Conservation (phyloP, 2,113 vertebrate species). For the Vombatus ursinus region DNA sequence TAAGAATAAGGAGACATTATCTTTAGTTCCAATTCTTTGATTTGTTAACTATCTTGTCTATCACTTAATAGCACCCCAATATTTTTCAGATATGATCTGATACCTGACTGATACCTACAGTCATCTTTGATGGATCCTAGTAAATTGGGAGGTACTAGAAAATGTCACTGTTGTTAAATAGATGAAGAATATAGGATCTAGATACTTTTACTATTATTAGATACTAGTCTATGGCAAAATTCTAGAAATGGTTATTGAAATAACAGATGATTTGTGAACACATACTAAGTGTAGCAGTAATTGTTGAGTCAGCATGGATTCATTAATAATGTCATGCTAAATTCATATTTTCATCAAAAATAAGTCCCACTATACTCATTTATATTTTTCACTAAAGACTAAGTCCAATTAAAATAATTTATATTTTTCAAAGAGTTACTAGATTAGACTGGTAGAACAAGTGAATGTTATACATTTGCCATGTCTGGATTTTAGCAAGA, state of each 20-base stretch:
- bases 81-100: too few species aligned
- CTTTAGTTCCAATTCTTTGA: too few species aligned
- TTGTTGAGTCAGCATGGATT: neutral
- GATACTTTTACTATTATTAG: neutral
- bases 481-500: neutral
- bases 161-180: neutral
- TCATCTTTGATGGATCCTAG: too few species aligned
- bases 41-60: too few species aligned
- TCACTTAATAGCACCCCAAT: too few species aligned
- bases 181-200: neutral
- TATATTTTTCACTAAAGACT: neutral
- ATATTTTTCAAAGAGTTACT: neutral
- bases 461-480: neutral
- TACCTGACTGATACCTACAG: too few species aligned
- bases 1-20: too few species aligned
- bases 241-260: neutral
- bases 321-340: neutral
- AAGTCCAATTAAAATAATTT: neutral
- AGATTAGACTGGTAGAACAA: neutral
- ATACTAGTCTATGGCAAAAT: neutral
- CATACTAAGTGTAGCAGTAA: neutral
- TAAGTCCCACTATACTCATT: too few species aligned
- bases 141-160: too few species aligned
- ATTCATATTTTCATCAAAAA: neutral
- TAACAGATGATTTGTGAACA: neutral